Conservation (phyloP, 2,797 vertebrate species). For the Florisuga fusca region DNA sequence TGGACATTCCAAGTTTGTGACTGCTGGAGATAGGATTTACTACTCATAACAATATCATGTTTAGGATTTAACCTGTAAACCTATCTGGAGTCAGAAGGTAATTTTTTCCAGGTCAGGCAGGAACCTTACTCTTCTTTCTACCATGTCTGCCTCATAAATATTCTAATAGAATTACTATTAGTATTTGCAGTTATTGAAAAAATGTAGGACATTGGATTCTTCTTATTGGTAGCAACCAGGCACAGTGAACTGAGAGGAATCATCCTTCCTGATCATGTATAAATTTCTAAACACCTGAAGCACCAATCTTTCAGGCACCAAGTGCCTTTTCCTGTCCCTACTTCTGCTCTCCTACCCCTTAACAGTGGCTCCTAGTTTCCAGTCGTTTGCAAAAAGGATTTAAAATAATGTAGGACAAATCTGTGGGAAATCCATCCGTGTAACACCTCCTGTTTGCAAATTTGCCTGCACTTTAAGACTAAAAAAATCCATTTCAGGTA, state of each 20-base stretch:
- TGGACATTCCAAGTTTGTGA: background rate
- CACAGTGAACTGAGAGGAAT: background rate
- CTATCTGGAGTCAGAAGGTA: background rate
- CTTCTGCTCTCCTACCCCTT: background rate
- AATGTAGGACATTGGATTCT: background rate
- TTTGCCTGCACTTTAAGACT: background rate
- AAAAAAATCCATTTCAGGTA: background rate
- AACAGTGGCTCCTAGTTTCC: background rate
- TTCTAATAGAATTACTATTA: background rate
- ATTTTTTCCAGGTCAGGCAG: background rate
- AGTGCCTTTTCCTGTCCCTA: background rate
- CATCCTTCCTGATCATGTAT: background rate
- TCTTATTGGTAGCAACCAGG: background rate
- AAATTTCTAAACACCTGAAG: background rate
- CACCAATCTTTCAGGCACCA: background rate
- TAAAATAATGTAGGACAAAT: background rate
- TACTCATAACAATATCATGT: background rate
- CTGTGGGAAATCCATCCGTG: background rate
- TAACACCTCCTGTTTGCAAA: background rate
- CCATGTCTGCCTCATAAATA: background rate
- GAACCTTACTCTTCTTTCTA: background rate
- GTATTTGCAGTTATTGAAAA: background rate
- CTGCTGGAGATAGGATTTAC: background rate
- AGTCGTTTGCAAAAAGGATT: background rate
- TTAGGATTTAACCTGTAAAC: background rate